Base-by-base conservation (phyloP, 2,797 vertebrate genomes). In the Ctenopoma multispine region DNA sequence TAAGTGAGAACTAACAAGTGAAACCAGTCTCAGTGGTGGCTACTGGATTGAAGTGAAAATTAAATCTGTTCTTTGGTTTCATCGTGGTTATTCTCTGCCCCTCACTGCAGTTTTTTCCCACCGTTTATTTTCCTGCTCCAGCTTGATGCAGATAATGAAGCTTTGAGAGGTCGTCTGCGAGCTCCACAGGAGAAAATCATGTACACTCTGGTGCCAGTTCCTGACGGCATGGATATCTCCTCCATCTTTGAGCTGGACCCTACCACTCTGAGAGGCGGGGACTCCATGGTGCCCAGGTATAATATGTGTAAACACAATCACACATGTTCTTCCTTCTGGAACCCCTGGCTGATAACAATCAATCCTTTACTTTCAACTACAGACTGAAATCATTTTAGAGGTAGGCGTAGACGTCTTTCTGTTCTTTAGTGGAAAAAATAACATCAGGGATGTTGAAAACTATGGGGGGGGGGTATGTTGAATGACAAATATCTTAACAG, bases 161-260 rank as follows among this genome's bases (percentile, higher is more conserved):
- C 95, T 7, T 89, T 96, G 34, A 91, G 96, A 8, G 93, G 95
- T 24, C 94, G 96, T 56, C 71, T 96, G 53, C 91, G 89, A 4
- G 93, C 93, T 0, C 84, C 95, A 29, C 97, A 95, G 67, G 98
- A 99, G 78, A 99, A 96, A 90, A 98, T 99, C 92, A 97, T 97
- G 6, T 99, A 97, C 70, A 98, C 96, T 0, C 87, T 99, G 90
- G 96, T 98, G 43, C 97, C 98, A 0, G 98, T 99, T 80, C 98
- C 97, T 0, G 97, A 99, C 63, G 98, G 98, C 69, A 99, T 97
- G 4, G 98, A 99, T 57, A 98, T 99, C 86, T 98, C 98, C 23
- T 99, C 98, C 79, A 99, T 99, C 81, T 99, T 99, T 86, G 98
- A 99, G 87, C 90, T 99, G 57, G 98, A 99, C 83, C 98, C 98